A percentile compares a stretch with the other conserved stretches of the same genome.
Evolutionary conservation across 2,888 invertebrate genomes (phyloP).

Genomic region (Dorcus hopei): DNA sequence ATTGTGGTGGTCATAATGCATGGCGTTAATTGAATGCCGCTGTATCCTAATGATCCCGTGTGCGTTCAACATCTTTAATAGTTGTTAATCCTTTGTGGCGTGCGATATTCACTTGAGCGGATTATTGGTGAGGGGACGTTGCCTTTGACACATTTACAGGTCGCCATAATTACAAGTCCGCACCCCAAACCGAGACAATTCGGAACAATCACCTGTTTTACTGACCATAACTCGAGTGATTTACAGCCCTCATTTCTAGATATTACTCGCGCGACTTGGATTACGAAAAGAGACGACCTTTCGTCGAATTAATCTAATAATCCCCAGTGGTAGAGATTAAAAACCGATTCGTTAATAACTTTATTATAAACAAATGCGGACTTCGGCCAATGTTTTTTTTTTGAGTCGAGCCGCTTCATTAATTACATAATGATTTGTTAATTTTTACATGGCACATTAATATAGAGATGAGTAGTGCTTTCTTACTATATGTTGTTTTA

Average conservation of each 20-base stretch:
- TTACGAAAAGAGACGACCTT: neutral
- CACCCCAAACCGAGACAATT: constrained; percentile 37
- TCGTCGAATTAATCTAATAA: neutral
- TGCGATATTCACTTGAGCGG: constrained; percentile 17
- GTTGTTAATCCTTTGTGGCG: constrained; percentile 18
- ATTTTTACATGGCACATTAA: constrained; percentile 19
- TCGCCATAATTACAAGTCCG: constrained; percentile 36
- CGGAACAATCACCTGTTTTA: constrained; percentile 42
- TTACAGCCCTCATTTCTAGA: constrained; percentile 22
- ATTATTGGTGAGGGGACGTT: constrained; percentile 21
- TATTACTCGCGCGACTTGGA: constrained; percentile 1
- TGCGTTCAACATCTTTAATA: constrained; percentile 19
- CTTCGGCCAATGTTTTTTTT: neutral
- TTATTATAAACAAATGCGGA: too few species aligned
- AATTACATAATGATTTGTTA: constrained; percentile 23
- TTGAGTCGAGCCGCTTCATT: constrained; percentile 11
- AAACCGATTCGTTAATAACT: too few species aligned
- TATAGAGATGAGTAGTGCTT: constrained; percentile 17
- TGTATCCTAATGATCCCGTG: constrained; percentile 13
- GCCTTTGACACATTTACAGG: constrained; percentile 35
- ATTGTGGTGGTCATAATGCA: neutral
- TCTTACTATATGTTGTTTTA: constrained; percentile 13
- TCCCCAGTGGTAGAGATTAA: neutral
- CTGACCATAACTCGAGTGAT: constrained; percentile 38
- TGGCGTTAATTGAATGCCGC: constrained; percentile 13